Conservation (phyloP, 2,797 vertebrate genomes). For the Hypotaenidia philippensis region DNA sequence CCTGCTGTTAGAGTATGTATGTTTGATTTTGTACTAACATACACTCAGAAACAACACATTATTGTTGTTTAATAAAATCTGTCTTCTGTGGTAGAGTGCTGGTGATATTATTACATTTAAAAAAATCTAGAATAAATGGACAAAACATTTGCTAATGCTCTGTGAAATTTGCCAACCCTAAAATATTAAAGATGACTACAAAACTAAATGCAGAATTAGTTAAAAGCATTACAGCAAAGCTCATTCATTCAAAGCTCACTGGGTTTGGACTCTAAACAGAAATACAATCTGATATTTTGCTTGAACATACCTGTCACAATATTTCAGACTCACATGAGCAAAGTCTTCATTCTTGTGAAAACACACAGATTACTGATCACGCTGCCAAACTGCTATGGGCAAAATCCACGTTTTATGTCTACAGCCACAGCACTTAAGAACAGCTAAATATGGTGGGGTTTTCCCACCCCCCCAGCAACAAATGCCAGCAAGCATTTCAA, state of each 20-base stretch:
- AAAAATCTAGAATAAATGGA: not conserved
- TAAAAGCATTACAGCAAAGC: not conserved
- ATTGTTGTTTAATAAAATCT: not conserved
- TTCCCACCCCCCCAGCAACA: not conserved
- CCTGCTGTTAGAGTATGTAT: not conserved
- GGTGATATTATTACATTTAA: not conserved
- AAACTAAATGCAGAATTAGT: not conserved
- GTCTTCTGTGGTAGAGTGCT: not conserved
- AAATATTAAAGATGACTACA: not conserved
- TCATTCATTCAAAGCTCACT: not conserved
- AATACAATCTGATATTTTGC: not conserved
- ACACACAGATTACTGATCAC: not conserved
- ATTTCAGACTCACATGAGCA: not conserved
- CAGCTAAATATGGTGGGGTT: not conserved
- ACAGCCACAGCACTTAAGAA: not conserved
- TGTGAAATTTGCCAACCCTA: not conserved
- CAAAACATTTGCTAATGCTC: not conserved
- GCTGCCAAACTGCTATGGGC: not conserved
- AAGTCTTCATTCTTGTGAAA: not conserved
- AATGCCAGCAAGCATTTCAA: not conserved
- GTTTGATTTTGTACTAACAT: not conserved
- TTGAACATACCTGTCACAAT: not conserved
- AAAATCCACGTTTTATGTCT: not conserved
- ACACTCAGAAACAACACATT: not conserved
- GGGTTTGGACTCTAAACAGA: not conserved